Conservation (phyloP, 2,797 vertebrate genomes). For the Gallinago stenura region DNA sequence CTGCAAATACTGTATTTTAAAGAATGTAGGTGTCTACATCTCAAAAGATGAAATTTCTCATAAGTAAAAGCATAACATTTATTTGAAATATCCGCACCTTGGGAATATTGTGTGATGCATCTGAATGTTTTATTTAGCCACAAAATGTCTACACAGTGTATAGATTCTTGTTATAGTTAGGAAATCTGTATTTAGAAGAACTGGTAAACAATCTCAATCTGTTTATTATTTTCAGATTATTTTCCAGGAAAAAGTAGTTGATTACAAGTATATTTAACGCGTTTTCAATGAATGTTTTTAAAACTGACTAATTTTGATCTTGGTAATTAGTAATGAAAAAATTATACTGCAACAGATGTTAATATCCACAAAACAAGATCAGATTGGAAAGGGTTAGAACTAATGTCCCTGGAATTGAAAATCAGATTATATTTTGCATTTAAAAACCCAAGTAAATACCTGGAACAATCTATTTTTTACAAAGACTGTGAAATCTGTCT, state of each 20-base stretch:
- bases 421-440: not conserved
- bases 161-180: not conserved
- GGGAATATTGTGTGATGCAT: not conserved
- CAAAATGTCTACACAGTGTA: not conserved
- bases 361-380: not conserved
- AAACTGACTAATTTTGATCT: not conserved
- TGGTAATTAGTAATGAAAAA: not conserved
- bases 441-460: not conserved
- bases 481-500: not conserved
- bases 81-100: not conserved
- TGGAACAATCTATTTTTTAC: not conserved
- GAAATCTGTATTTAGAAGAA: not conserved
- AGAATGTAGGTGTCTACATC: not conserved
- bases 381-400: not conserved
- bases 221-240: not conserved
- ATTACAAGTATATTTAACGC: not conserved
- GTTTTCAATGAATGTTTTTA: not conserved
- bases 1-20: not conserved
- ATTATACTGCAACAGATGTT: not conserved
- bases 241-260: not conserved
- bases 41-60: not conserved
- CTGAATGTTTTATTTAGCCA: not conserved
- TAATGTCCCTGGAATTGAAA: not conserved
- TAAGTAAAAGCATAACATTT: not conserved
- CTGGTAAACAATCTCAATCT: not conserved